These are phyloP conservation scores for Tadarida brasiliensis DNA, from an alignment of 2,797 vertebrate species.

Conservation along the genomic window DNA sequence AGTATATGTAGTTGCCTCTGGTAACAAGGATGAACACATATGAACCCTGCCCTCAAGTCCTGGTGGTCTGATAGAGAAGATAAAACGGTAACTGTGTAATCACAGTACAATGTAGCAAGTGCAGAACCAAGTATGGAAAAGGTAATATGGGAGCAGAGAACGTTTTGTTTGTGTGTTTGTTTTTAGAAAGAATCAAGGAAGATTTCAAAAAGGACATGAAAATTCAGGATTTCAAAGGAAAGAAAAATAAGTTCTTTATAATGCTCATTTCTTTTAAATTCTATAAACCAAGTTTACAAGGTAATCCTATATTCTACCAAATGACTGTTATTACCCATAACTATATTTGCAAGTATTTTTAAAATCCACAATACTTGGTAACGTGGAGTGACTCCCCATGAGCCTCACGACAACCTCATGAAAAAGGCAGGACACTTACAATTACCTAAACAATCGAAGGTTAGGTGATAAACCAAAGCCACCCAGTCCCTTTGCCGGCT, in stretches of 20 bases:
- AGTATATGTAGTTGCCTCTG: neutral
- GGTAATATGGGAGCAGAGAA: neutral
- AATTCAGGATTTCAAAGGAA: conserved; percentile 15
- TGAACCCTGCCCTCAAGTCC: neutral
- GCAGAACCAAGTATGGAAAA: neutral
- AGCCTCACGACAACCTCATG: neutral
- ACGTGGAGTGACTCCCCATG: neutral
- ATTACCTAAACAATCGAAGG: neutral
- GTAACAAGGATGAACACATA: neutral
- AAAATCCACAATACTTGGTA: neutral
- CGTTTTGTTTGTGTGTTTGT: neutral
- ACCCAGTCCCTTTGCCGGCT: neutral
- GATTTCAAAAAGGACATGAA: neutral
- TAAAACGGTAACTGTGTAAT: neutral
- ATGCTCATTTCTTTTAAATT: neutral
- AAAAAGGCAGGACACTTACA: neutral
- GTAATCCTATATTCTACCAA: neutral
- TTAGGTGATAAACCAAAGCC: neutral
- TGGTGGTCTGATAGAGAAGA: neutral
- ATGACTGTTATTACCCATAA: neutral
- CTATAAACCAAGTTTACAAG: neutral
- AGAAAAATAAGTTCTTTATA: neutral
- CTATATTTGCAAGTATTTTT: neutral
- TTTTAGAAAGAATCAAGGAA: neutral
- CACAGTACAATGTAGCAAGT: neutral